Evolutionary conservation across 2,797 vertebrate species (phyloP).

Genomic region (Crenuchus spilurus): DNA sequence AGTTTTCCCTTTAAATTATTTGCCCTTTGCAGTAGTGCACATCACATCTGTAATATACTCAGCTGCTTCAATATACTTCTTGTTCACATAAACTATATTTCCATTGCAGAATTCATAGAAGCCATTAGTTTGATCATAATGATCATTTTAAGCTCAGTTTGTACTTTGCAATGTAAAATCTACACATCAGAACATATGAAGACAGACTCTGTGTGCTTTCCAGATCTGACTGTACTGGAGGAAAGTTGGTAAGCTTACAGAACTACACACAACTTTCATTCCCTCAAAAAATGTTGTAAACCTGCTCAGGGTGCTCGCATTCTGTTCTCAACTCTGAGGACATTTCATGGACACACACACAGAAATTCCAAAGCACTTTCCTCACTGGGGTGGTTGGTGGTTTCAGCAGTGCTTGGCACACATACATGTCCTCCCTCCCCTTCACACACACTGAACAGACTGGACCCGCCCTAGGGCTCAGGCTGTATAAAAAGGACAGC

Average conservation of each 20-base stretch:
- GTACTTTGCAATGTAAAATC: too few relatives aligned
- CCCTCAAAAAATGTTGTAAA: constrained; percentile 5
- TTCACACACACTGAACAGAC: constrained; percentile 20
- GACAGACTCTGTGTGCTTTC: too few relatives aligned
- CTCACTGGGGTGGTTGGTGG: constrained; percentile 63
- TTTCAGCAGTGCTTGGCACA: constrained; percentile 60
- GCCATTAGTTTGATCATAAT: neutral
- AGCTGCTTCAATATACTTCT: too few relatives aligned
- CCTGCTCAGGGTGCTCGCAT: neutral
- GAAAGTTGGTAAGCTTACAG: neutral
- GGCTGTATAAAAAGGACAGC: constrained; percentile 71
- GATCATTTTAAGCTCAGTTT: neutral
- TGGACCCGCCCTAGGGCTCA: constrained; percentile 68
- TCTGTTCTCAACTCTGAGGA: constrained; percentile 44
- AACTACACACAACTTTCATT: constrained; percentile 7
- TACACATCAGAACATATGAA: too few relatives aligned
- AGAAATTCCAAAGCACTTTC: constrained; percentile 68
- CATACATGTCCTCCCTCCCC: constrained; percentile 20
- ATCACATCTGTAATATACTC: too few relatives aligned
- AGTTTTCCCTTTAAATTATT: too few relatives aligned
- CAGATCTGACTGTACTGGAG: neutral
- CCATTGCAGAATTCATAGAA: neutral
- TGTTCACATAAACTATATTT: too few relatives aligned
- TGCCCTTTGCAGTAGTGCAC: too few relatives aligned
- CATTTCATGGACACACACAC: constrained; percentile 22